Conservation (phyloP, 1,140 invertebrate genomes). For the Drosophila truncata region DNA sequence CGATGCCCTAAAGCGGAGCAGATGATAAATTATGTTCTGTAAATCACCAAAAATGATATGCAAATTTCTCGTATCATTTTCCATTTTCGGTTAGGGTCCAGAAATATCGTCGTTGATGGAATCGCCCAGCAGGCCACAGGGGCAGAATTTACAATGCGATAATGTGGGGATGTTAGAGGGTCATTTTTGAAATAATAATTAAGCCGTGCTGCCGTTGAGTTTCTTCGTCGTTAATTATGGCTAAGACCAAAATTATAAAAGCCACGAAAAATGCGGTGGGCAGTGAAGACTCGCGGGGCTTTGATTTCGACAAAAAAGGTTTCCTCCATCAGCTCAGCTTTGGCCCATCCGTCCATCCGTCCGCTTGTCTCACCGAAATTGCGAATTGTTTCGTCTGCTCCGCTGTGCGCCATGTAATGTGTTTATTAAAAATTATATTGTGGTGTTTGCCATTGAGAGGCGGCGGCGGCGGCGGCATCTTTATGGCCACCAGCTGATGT, state of each 20-base stretch:
- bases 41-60: constrained; percentile 36
- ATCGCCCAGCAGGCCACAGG: constrained; percentile 21
- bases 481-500: constrained; percentile 67
- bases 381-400: constrained; percentile 69
- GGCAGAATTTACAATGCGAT: constrained; percentile 30
- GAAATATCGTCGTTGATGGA: constrained; percentile 5
- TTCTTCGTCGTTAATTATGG: constrained; percentile 67
- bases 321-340: constrained; percentile 36
- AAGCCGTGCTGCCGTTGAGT: constrained; percentile 37
- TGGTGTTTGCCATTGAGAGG: constrained; percentile 61
- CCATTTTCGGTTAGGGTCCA: constrained; percentile 16
- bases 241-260: constrained; percentile 47
- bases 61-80: constrained; percentile 33
- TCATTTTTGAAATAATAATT: constrained; percentile 55
- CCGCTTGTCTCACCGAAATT: constrained; percentile 34
- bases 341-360: constrained; percentile 18
- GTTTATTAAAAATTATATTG: constrained; percentile 81
- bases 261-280: constrained; percentile 38
- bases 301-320: constrained; percentile 64
- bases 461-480: constrained; percentile 45
- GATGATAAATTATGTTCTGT: constrained; percentile 63
- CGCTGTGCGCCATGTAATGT: constrained; percentile 66
- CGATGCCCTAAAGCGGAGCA: constrained; percentile 22
- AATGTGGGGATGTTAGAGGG: constrained; percentile 11
- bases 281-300: constrained; percentile 20